Base-by-base conservation (phyloP, 1,140 invertebrate genomes). In the Lepidotrigona ventralis region DNA sequence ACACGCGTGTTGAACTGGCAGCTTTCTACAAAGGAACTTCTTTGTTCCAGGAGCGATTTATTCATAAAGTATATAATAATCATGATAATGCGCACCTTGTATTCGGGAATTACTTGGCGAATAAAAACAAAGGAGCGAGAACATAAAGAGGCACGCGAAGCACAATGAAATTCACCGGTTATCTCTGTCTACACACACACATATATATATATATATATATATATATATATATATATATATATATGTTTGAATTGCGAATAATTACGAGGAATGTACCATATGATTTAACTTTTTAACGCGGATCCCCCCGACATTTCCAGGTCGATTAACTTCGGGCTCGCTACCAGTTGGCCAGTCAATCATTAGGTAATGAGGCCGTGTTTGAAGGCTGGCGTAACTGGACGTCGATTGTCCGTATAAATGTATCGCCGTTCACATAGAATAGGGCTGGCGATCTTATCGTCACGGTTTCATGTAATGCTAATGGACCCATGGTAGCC, bases 401-500 rank as follows among this genome's bases (percentile, higher is more conserved):
- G 46, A 83, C 75, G 66, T 70, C 81, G 81, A 83, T 78, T 51
- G 74, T 78, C 39, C 81, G 75, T 63, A 71, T 63, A 77, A 82
- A 83, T 12, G 74, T 81, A 75, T 77, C 75, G 74, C 1, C n/a
- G 56, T 21, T 39, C 81, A 56, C 60, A 63, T 70, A 70, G 81
- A 83, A 78, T 71, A 78, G 39, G 29, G 9, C 26, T 19, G 56
- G 39, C 17, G 81, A 83, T 78, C 75, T 78, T 83, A 83, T 83
- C 81, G 81, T 39, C 66, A 46, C 66, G 81, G 74, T 83, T 83
- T 78, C 81, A 70, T 83, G 81, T 78, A 83, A 83, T 83, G 81
- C 81, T 83, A 83, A 83, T 83, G 81, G 81, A 58, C 74, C 26
- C 66, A 54, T 69, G 81, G 75, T 66, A 78, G 81, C 81, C 81